These are phyloP conservation scores for Tridacna gigas DNA, from an alignment of 2,888 invertebrate species.

Conservation along the genomic window DNA sequence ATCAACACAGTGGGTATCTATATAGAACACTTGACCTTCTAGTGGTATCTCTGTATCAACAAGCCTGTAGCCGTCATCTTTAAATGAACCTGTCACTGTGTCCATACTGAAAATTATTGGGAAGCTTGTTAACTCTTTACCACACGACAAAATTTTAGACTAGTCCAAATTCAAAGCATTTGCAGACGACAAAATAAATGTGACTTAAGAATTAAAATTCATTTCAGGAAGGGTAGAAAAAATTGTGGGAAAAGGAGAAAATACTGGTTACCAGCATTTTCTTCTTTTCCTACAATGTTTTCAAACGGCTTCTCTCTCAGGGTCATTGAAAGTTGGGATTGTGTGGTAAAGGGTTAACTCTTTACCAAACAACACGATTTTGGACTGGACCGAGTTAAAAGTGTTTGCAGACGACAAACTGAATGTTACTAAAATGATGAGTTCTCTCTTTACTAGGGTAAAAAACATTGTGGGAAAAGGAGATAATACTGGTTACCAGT, in stretches of 20 bases:
- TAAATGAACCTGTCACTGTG: conserved; percentile 72
- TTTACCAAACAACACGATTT: too few relatives aligned
- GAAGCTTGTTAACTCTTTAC: neutral
- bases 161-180: neutral
- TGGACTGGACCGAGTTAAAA: too few relatives aligned
- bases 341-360: too few relatives aligned
- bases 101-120: conserved; percentile 65
- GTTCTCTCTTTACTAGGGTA: too few relatives aligned
- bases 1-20: conserved; percentile 81
- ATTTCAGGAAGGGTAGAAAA: neutral
- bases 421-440: too few relatives aligned
- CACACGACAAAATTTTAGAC: neutral
- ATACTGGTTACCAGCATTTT: neutral
- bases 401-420: too few relatives aligned
- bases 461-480: too few relatives aligned
- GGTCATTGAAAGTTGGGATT: too few relatives aligned
- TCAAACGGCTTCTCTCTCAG: too few relatives aligned
- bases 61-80: conserved; percentile 72
- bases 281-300: neutral
- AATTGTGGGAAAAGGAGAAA: neutral
- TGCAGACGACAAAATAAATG: too few relatives aligned
- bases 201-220: too few relatives aligned
- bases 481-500: too few relatives aligned
- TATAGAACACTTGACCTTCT: conserved; percentile 71
- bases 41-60: conserved; percentile 65